Conservation (phyloP, 2,797 vertebrate species). For the Lacerta agilis region DNA sequence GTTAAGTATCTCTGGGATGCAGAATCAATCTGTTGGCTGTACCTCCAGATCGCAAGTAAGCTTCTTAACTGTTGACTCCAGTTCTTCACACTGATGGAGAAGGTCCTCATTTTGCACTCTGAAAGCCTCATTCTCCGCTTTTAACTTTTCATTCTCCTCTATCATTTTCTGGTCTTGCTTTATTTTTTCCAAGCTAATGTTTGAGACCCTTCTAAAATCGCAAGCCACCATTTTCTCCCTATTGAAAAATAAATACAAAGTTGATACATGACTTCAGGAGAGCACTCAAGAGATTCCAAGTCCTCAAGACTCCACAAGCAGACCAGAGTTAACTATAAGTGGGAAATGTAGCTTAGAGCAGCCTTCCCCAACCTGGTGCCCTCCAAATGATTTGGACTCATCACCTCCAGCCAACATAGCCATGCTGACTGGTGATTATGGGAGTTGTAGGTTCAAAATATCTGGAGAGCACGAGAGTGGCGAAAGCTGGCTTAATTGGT, state of each 20-base stretch:
- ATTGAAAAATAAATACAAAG: slow-evolving; percentile 41
- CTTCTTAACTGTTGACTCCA: slow-evolving; percentile 71
- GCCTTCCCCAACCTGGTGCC: no score
- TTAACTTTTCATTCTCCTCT: slow-evolving; percentile 75
- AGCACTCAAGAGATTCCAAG: neutral
- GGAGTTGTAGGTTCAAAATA: no score
- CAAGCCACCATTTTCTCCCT: slow-evolving; percentile 60
- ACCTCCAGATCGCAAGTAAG: slow-evolving; percentile 75
- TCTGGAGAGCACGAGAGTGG: no score
- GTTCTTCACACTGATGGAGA: slow-evolving; percentile 62
- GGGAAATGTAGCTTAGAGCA: neutral
- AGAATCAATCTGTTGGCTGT: slow-evolving; percentile 4
- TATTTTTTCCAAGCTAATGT: slow-evolving; percentile 58
- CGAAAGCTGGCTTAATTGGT: no score
- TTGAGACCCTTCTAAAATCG: slow-evolving; percentile 53
- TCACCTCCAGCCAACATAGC: no score
- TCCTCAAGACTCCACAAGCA: neutral
- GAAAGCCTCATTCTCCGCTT: slow-evolving; percentile 68
- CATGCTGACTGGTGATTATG: no score
- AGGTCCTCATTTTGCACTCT: slow-evolving; percentile 67
- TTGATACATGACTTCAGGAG: neutral
- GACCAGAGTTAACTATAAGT: neutral
- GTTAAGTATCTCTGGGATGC: neutral
- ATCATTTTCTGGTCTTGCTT: slow-evolving; percentile 70
- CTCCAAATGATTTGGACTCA: no score